phyloP scores from a whole-genome alignment of 1,140 invertebrate species.

The Brachionus asplanchnoidis region DNA sequence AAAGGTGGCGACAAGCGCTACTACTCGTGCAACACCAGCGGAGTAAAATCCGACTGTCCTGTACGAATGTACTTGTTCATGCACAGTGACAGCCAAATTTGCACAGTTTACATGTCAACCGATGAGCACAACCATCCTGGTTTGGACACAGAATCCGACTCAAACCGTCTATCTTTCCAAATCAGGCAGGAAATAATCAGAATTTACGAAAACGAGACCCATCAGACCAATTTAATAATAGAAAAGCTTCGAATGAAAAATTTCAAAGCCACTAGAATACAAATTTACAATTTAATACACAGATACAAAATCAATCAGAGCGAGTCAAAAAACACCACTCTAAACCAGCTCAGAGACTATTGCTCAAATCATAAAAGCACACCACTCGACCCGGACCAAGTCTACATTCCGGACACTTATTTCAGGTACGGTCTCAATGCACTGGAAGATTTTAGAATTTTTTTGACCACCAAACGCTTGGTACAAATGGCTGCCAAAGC shows the following conservation, averaged over 20 bases:
- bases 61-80: not conserved
- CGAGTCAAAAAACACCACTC: not conserved
- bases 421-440: not conserved
- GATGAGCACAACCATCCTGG: not conserved
- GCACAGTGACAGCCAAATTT: not conserved
- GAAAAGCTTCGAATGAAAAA: not conserved
- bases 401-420: not conserved
- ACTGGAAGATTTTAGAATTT: not conserved
- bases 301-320: not conserved
- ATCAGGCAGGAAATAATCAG: not conserved
- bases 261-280: not conserved
- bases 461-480: not conserved
- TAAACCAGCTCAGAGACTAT: not conserved
- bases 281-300: not conserved
- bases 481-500: not conserved
- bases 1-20: not conserved
- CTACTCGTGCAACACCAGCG: not conserved
- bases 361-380: not conserved
- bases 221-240: not conserved
- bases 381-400: not conserved
- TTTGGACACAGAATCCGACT: not conserved
- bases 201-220: slow-evolving; percentile 20
- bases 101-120: not conserved
- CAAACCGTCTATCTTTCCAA: not conserved
- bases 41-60: not conserved